Evolutionary conservation across 2,888 invertebrate genomes (phyloP), one percentile per base, ranked within the genome.

Genomic region (Yponomeuta malinellus): DNA sequence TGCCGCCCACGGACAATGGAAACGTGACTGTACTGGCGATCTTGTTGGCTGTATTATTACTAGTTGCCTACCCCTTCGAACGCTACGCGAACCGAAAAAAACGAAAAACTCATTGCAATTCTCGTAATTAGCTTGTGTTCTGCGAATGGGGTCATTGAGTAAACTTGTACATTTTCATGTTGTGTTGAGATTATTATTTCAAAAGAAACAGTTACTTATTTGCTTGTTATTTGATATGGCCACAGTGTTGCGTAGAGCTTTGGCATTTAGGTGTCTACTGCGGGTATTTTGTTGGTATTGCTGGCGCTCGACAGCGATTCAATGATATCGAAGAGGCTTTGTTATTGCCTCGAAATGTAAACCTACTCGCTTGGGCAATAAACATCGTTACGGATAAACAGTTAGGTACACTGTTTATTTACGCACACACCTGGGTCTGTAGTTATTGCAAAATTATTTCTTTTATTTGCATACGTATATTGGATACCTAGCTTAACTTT

Each of bases 1-100:
- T 81, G 80, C 84, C 86, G 83, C 81, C 79, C 79, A 79, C 82
- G 84, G 86, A 91, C 90, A 90, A 91, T 90, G 90, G 87, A 79
- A 87, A 90, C 92, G 92, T 92, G 91, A 90, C 88, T 84, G 85
- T 76, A 87, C 84, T 90, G 80, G 83, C 81, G 84, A 89, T 86
- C 82, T 80, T 48, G 48, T 66, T 64, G 48, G 48, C 66, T 31
- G 37, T 71, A 70, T 71, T 67, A 71, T 71, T 67, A 66, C 69
- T 63, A 69, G 67, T 33, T 67, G 75, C 79, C 78, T 78, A 77
- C 75, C 73, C 74, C 74, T 75, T 73, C 76, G 76, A 75, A 77
- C 76, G 77, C 76, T 78, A 73, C 74, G 74, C 71, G 73, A 73
- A 72, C 72, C 68, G 72, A 74, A 73, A 73, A 23, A 75, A 74